Conservation (phyloP, 2,113 vertebrate species). For the Mobula birostris region DNA sequence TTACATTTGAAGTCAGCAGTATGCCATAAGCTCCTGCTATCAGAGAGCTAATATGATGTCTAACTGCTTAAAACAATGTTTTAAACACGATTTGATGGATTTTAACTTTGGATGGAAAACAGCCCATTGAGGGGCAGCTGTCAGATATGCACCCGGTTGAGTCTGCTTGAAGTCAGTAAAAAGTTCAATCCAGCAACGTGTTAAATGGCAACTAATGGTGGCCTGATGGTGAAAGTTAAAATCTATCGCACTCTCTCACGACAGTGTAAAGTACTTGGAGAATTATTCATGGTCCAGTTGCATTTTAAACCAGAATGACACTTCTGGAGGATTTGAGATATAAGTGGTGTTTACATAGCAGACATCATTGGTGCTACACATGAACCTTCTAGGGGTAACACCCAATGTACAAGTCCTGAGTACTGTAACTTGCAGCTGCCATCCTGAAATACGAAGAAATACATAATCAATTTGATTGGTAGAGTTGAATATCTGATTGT, state of each 20-base stretch:
- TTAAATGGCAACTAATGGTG: background rate
- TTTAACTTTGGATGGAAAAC: constrained; percentile 1
- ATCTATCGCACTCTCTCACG: background rate
- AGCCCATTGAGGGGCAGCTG: background rate
- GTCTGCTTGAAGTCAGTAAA: background rate
- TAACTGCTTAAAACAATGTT: background rate
- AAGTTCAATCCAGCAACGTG: background rate
- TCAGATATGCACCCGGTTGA: background rate
- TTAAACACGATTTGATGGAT: background rate
- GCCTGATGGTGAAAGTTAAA: background rate
- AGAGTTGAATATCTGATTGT: constrained; percentile 29
- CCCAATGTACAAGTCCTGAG: background rate
- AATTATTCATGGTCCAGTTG: background rate
- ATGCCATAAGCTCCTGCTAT: background rate
- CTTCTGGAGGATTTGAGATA: background rate
- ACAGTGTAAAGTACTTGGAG: background rate
- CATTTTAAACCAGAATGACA: background rate
- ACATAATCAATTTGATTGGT: background rate
- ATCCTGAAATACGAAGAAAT: background rate
- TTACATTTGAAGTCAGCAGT: background rate
- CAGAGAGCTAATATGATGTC: background rate
- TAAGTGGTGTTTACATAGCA: background rate
- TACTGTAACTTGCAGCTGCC: background rate
- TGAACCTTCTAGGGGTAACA: background rate
- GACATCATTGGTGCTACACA: background rate